Conservation (phyloP, 2,113 vertebrate genomes). For the Heterochromis multidens region DNA sequence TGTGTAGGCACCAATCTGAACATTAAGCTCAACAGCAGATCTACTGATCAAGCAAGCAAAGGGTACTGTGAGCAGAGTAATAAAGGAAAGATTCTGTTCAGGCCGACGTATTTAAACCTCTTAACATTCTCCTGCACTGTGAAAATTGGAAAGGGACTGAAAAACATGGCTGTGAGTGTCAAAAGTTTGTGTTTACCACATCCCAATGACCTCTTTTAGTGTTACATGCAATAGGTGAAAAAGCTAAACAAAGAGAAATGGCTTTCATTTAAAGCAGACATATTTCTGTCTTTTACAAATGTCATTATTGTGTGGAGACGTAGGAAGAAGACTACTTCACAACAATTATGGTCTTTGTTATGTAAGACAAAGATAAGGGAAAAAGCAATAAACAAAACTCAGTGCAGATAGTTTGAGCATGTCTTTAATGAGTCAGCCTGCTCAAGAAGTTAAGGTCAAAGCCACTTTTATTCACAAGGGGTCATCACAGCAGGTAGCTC, state of each 20-base stretch:
- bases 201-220: neutral
- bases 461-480: neutral
- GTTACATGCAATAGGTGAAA: neutral
- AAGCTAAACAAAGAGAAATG: conserved; percentile 7
- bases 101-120: conserved; percentile 40
- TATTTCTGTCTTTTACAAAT: neutral
- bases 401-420: neutral
- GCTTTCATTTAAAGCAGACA: neutral
- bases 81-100: conserved; percentile 19
- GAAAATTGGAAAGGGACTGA: neutral
- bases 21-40: conserved; percentile 27
- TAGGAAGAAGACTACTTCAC: neutral
- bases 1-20: conserved; percentile 34
- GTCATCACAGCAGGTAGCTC: neutral
- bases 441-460: conserved; percentile 3
- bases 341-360: neutral
- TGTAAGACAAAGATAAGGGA: neutral
- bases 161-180: neutral
- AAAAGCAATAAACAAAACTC: conserved; percentile 5
- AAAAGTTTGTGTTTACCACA: neutral
- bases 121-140: conserved; percentile 22
- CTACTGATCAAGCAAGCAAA: conserved; percentile 27
- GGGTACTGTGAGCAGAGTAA: conserved; percentile 24
- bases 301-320: neutral
- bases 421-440: conserved; percentile 18